A percentile compares a stretch with the other conserved stretches of the same genome.
Evolutionary conservation across 2,113 vertebrate genomes (phyloP).

Genomic region (Lutjanus erythropterus): DNA sequence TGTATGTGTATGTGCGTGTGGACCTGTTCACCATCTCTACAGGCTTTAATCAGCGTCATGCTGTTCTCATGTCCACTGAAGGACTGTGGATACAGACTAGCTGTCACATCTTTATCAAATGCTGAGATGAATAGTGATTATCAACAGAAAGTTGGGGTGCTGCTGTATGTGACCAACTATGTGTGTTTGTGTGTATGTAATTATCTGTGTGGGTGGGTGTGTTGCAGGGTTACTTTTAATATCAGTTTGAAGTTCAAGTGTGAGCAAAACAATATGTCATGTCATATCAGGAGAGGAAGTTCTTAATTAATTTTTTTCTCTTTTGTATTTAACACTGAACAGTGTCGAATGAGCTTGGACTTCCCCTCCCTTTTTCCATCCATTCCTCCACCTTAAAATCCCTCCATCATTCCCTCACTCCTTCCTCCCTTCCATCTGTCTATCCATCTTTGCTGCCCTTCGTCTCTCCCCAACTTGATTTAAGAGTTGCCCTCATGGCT

Average conservation of each 20-base stretch:
- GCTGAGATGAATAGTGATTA: slow-evolving; percentile 48
- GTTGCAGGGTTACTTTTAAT: slow-evolving; percentile 31
- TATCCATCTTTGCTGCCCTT: slow-evolving; percentile 58
- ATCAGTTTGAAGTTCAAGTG: slow-evolving; percentile 5
- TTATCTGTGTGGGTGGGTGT: not conserved
- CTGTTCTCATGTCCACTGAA: slow-evolving; percentile 32
- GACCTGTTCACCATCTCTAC: slow-evolving; percentile 7
- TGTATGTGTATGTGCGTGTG: slow-evolving; percentile 20
- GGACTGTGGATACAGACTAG: slow-evolving; percentile 17
- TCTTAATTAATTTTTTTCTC: slow-evolving; percentile 54
- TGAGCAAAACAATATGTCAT: slow-evolving; percentile 26
- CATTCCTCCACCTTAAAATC: not conserved
- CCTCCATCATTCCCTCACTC: slow-evolving; percentile 15
- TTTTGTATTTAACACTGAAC: slow-evolving; percentile 24
- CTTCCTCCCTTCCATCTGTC: slow-evolving; percentile 20
- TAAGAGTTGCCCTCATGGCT: slow-evolving; percentile 94
- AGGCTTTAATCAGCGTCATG: slow-evolving; percentile 34
- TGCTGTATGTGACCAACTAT: slow-evolving; percentile 2
- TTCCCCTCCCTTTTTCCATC: not conserved
- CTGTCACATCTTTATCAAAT: slow-evolving; percentile 31
- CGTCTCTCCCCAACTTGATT: slow-evolving; percentile 87
- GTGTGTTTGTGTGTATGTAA: not conserved
- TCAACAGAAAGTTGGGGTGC: slow-evolving; percentile 23
- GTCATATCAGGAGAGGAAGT: slow-evolving; percentile 25
- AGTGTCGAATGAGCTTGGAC: slow-evolving; percentile 3